Percentiles rank a stretch among this genome's conserved stretches.
phyloP scores from a whole-genome alignment of 2,888 invertebrate species.

The Pristionchus exspectatus region DNA sequence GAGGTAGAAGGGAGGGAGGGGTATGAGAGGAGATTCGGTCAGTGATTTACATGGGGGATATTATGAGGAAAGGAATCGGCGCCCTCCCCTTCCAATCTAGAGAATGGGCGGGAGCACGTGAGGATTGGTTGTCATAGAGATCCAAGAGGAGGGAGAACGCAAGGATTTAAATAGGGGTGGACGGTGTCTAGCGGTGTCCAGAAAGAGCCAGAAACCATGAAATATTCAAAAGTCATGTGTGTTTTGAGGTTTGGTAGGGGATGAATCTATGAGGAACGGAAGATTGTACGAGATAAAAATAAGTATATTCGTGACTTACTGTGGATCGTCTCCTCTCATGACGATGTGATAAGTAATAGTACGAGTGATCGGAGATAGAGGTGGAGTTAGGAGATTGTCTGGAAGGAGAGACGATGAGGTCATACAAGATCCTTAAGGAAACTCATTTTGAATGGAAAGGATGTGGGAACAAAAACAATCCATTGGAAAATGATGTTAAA shows the following conservation, averaged over 20 bases:
- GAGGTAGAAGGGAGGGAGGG: not conserved
- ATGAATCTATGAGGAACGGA: not conserved
- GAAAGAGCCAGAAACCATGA: not conserved
- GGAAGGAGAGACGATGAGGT: too few relatives aligned
- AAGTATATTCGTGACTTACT: not conserved
- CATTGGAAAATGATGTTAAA: not conserved
- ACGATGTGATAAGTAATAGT: conserved; percentile 22
- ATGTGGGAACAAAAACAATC: too few relatives aligned
- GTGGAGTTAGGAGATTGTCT: conserved; percentile 30
- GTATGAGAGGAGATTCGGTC: conserved; percentile 18
- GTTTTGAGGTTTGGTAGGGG: not conserved
- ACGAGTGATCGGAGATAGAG: conserved; percentile 23
- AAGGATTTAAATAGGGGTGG: not conserved
- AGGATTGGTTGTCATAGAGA: conserved; percentile 13
- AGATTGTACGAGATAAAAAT: not conserved
- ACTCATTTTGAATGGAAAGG: too few relatives aligned
- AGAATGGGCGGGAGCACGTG: conserved; percentile 17
- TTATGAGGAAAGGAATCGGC: not conserved
- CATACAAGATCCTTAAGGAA: too few relatives aligned
- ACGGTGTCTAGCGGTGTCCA: not conserved
- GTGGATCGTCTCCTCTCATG: conserved; percentile 27
- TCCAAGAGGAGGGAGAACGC: conserved; percentile 14
- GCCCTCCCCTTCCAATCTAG: conserved; percentile 4
- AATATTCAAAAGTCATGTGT: not conserved
- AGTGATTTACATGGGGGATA: conserved; percentile 17